phyloP scores from a whole-genome alignment of 2,888 invertebrate genomes.

The Callinectes sapidus region DNA sequence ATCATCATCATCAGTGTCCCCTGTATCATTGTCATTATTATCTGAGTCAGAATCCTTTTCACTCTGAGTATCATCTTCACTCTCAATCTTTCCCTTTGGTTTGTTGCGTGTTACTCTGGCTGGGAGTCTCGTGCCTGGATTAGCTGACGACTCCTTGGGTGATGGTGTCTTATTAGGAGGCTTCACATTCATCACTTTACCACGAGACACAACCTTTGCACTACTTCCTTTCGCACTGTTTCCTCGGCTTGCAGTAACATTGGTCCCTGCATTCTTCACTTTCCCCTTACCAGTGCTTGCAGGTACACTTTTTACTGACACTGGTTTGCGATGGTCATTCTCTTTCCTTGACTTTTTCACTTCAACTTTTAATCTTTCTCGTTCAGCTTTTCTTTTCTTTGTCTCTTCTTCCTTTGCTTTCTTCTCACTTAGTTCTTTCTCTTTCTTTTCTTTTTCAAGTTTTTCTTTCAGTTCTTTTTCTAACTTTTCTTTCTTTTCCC shows the following conservation, averaged over 20 bases:
- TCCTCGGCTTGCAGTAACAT: background rate
- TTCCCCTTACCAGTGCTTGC: conserved; percentile 22
- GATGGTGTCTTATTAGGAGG: conserved; percentile 42
- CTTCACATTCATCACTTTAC: conserved; percentile 63
- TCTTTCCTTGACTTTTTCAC: conserved; percentile 34
- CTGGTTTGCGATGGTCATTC: background rate
- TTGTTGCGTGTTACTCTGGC: conserved; percentile 56
- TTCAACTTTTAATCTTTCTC: conserved; percentile 9
- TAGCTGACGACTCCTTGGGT: background rate
- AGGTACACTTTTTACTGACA: background rate
- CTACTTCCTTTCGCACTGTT: background rate
- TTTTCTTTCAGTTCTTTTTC: conserved; percentile 23
- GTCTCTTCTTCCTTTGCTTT: conserved; percentile 49
- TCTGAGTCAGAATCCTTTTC: conserved; percentile 46
- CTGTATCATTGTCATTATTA: background rate
- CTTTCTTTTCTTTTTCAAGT: conserved; percentile 45
- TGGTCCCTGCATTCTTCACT: background rate
- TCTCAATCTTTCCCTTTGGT: conserved; percentile 38
- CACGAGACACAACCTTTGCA: conserved; percentile 40
- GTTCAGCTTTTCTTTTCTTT: conserved; percentile 36
- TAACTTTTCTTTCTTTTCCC: conserved; percentile 40
- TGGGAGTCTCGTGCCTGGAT: background rate
- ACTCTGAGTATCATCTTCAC: conserved; percentile 51
- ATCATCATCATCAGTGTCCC: conserved; percentile 21
- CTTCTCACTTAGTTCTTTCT: conserved; percentile 23